Evolutionary conservation across 1,140 invertebrate species (phyloP).

Genomic region (Saccostrea echinata): DNA sequence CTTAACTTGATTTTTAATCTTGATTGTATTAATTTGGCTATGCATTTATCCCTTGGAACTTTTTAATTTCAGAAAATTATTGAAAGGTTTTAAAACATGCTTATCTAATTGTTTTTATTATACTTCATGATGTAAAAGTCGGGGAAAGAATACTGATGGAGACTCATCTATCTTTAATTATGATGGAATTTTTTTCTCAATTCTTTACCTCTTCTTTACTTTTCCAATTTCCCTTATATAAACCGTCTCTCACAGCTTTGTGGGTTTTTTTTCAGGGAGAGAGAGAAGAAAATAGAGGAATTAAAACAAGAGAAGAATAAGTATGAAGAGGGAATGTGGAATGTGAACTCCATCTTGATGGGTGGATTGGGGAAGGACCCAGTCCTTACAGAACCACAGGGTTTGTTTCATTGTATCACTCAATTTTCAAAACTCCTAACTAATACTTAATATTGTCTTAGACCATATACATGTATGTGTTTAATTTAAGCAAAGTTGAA

Average conservation of each 20-base stretch:
- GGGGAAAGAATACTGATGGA: no score
- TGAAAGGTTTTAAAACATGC: not conserved
- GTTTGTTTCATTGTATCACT: not conserved
- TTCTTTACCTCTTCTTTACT: no score
- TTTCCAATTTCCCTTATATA: not conserved
- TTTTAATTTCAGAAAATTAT: not conserved
- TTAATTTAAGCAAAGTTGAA: no score
- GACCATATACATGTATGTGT: no score
- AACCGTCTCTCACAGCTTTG: not conserved
- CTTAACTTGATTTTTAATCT: no score
- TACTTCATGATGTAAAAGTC: no score
- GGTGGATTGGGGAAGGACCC: slow-evolving; percentile 79
- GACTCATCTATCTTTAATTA: no score
- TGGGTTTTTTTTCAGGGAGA: slow-evolving; percentile 66
- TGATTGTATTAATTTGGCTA: no score
- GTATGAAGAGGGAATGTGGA: slow-evolving; percentile 78
- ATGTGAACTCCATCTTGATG: slow-evolving; percentile 77
- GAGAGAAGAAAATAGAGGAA: slow-evolving; percentile 72
- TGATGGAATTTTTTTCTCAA: no score
- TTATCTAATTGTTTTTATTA: not conserved
- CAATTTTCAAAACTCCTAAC: no score
- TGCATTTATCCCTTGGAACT: no score
- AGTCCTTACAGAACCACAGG: slow-evolving; percentile 61
- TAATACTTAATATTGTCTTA: no score
- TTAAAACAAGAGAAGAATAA: slow-evolving; percentile 73